Base-by-base conservation (phyloP, 2,113 vertebrate species). In the Spermophilus dauricus region DNA sequence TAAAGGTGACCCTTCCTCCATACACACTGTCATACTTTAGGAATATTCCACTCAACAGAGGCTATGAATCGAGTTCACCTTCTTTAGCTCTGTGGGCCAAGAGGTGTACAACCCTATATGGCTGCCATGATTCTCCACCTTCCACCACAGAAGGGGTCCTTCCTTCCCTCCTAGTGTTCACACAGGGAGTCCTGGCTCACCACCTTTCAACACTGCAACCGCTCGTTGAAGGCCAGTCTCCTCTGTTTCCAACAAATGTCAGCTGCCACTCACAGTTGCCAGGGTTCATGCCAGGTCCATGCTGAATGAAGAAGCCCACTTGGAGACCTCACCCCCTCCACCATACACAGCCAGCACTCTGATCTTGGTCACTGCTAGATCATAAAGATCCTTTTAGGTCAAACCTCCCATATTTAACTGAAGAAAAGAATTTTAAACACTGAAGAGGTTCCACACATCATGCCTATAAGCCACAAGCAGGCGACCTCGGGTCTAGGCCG, bases 31-130 rank as follows among this genome's bases (percentile, higher is more conserved):
- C 30, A n/a, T 0, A 10, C 32, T 51, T 4, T 91, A 72, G 61
- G 42, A 88, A 81, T 18, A 82, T 30, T 48, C 2, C 58, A 67
- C 37, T 70, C 11, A 4, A 42, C 32, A 76, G 32, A 7, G 61
- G 26, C 34, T 32, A 12, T 4, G 32, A 76, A 53, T 30, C 10
- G 6, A 63, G 18, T 24, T 18, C 1, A 8, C 32, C 51, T 45
- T 30, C 11, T 14, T 42, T 20, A 48, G 45, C 4, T 72, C 10
- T 11, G 6, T 30, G 20, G 32, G 22, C 8, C 42, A 45, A 12
- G 48, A 65, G 5, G 39, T 8, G 0, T 20, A 76, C 4, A 58
- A 18, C 10, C 8, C 2, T 0, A 4, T 0, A 0, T 0, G n/a
- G 14, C 17, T 32, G 39, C 18, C 42, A 14, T 20, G 4, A 58